Evolutionary conservation across 1,140 invertebrate species (phyloP).

Genomic region (Neodiprion virginianus): DNA sequence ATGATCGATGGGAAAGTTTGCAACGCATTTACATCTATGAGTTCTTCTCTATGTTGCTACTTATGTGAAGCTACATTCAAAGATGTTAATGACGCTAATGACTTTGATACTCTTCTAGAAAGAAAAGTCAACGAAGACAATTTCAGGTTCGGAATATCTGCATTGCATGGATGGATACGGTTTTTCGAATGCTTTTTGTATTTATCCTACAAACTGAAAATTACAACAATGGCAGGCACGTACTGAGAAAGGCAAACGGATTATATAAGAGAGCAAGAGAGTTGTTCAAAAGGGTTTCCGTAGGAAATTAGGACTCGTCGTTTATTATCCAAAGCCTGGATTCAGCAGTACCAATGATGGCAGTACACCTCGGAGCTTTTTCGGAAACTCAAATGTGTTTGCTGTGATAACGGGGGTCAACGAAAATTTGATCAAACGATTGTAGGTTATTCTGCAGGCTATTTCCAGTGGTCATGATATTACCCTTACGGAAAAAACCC

Average conservation of each 20-base stretch:
- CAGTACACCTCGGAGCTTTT: slow-evolving; percentile 52
- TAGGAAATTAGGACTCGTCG: slow-evolving; percentile 29
- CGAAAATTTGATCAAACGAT: slow-evolving; percentile 38
- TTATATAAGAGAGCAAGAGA: slow-evolving; percentile 27
- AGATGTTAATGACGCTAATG: slow-evolving; percentile 45
- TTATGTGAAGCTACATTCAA: slow-evolving; percentile 49
- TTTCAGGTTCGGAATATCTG: slow-evolving; percentile 43
- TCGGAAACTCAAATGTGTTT: slow-evolving; percentile 37
- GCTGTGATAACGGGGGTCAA: slow-evolving; percentile 42
- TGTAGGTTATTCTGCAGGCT: slow-evolving; percentile 36
- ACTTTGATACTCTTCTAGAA: background rate
- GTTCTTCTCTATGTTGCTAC: slow-evolving; percentile 48
- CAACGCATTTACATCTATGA: slow-evolving; percentile 48
- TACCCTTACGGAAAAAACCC: background rate
- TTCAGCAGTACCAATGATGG: slow-evolving; percentile 50
- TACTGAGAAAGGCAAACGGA: slow-evolving; percentile 27
- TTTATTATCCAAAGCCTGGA: slow-evolving; percentile 47
- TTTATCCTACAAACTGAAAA: slow-evolving; percentile 43
- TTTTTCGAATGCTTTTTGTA: slow-evolving; percentile 52
- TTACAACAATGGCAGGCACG: slow-evolving; percentile 40
- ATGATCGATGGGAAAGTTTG: slow-evolving; percentile 59
- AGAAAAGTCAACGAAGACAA: slow-evolving; percentile 18
- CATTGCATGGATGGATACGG: slow-evolving; percentile 49
- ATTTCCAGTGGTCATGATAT: slow-evolving; percentile 37
- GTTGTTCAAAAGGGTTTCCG: slow-evolving; percentile 32